Evolutionary conservation across 1,140 invertebrate genomes (phyloP).

Genomic region (Papilio polytes): DNA sequence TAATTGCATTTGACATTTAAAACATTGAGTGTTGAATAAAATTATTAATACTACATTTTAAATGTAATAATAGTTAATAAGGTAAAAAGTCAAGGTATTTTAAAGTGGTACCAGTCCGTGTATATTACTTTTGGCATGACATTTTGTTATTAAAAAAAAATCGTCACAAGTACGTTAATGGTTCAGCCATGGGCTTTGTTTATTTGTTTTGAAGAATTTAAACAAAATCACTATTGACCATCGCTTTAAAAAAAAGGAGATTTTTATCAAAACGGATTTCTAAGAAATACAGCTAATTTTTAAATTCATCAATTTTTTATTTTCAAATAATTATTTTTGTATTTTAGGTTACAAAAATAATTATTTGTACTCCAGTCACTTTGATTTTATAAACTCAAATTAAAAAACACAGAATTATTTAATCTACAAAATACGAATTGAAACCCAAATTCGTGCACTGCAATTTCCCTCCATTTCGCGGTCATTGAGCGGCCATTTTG

Average conservation of each 20-base stretch:
- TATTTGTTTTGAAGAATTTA: too few relatives aligned
- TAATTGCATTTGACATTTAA: conserved; percentile 21
- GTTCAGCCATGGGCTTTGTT: background rate
- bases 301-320: too few relatives aligned
- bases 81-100: conserved; percentile 9
- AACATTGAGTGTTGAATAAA: conserved; percentile 13
- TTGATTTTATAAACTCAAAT: too few relatives aligned
- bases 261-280: too few relatives aligned
- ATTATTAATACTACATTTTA: background rate
- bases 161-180: background rate
- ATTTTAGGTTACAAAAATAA: too few relatives aligned
- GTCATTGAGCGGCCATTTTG: conserved; percentile 34
- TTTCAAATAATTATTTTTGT: too few relatives aligned
- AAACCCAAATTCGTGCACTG: background rate
- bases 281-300: too few relatives aligned
- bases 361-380: too few relatives aligned
- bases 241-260: too few relatives aligned
- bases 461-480: conserved; percentile 2
- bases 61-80: background rate
- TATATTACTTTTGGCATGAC: background rate
- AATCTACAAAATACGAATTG: background rate
- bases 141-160: background rate
- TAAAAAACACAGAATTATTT: too few relatives aligned
- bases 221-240: too few relatives aligned
- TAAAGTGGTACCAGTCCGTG: background rate